A percentile compares a stretch with the other conserved stretches of the same genome.
Conservation (phyloP, 2,797 vertebrate species). For the Parambassis ranga region DNA sequence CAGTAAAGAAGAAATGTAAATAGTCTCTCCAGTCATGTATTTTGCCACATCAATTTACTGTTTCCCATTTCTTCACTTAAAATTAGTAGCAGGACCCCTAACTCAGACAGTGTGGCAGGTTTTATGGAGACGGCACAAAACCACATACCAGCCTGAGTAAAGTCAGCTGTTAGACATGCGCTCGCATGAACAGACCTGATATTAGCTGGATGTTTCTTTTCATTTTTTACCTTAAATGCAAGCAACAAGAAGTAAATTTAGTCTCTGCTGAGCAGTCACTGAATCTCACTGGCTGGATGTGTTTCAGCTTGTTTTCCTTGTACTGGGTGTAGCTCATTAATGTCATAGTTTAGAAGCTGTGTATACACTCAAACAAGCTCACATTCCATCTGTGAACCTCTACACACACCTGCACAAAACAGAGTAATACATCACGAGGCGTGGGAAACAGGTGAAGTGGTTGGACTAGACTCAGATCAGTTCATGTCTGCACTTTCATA, state of each 20-base stretch:
- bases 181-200: not conserved
- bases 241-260: not conserved
- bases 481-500: constrained; percentile 1
- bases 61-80: too few relatives aligned
- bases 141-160: constrained; percentile 8
- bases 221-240: not conserved
- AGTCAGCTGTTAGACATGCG: constrained; percentile 1
- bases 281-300: constrained; percentile 17
- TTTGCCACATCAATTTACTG: too few relatives aligned
- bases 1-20: too few relatives aligned
- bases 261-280: not conserved
- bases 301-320: constrained; percentile 45
- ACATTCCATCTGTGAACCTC: constrained; percentile 22
- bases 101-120: not conserved
- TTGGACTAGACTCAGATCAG: constrained; percentile 2
- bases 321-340: constrained; percentile 41
- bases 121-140: not conserved
- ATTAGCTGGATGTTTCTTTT: not conserved
- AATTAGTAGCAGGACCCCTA: not conserved
- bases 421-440: not conserved
- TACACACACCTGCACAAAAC: not conserved
- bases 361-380: constrained; percentile 38
- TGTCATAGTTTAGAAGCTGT: constrained; percentile 38
- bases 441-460: constrained; percentile 56
- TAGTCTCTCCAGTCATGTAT: too few relatives aligned